Percentiles rank a stretch among this genome's conserved stretches.
Evolutionary conservation across 1,140 invertebrate genomes (phyloP).

Genomic region (Drosophila elegans): DNA sequence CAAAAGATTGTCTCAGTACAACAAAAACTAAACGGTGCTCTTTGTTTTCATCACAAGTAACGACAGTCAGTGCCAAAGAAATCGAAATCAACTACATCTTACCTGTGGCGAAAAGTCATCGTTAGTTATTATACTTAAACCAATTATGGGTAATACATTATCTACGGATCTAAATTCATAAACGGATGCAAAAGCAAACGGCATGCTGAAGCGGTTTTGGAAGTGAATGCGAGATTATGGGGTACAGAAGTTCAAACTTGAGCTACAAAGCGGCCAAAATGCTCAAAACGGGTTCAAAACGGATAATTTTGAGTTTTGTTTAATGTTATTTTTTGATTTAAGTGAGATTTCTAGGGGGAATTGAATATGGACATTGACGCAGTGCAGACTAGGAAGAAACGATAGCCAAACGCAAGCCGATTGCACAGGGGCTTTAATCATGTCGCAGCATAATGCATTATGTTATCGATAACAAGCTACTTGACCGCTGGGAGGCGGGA

Average conservation of each 20-base stretch:
- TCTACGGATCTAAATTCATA: constrained; percentile 22
- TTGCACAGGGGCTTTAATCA: constrained; percentile 19
- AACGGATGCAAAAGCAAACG: constrained; percentile 25
- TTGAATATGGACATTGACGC: constrained; percentile 31
- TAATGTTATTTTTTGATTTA: constrained; percentile 2
- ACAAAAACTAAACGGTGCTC: constrained; percentile 5
- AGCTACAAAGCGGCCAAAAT: constrained; percentile 34
- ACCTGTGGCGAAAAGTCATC: constrained; percentile 31
- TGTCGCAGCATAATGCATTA: constrained; percentile 24
- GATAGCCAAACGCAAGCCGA: constrained; percentile 23
- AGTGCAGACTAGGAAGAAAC: constrained; percentile 45
- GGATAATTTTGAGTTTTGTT: constrained; percentile 1
- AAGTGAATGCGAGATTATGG: constrained; percentile 11
- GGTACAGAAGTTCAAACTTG: constrained; percentile 21
- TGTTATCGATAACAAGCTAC: constrained; percentile 39
- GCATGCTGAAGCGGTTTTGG: constrained; percentile 15
- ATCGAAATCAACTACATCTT: constrained; percentile 24
- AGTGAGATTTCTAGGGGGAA: constrained; percentile 28
- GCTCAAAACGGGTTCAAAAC: constrained; percentile 17
- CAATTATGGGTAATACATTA: constrained; percentile 12
- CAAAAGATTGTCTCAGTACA: background rate
- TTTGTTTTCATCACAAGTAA: constrained; percentile 4
- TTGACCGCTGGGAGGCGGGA: constrained; percentile 33
- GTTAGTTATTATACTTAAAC: constrained; percentile 6
- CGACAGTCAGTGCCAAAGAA: constrained; percentile 19